Base-by-base conservation (phyloP, 2,888 invertebrate genomes). In the Mythimna loreyi region DNA sequence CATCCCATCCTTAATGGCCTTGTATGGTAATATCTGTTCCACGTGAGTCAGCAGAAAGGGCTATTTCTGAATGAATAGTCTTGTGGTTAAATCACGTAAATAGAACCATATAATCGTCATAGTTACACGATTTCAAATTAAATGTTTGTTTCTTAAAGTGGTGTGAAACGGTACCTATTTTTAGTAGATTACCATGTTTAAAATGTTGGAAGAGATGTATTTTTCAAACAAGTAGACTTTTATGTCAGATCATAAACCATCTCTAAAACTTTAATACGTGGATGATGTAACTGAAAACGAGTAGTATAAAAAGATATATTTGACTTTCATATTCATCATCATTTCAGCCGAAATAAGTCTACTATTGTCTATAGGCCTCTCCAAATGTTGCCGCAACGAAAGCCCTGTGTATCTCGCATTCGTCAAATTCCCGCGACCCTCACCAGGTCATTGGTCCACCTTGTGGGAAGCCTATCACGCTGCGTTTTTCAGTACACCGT, bases 11-110 rank as follows among this genome's bases (percentile, higher is more conserved):
- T 71, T 85, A 82, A 85, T 84, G 74, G 67, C 84, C 84, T 81
- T 84, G 81, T 85, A 86, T 82, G 86, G 84, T 72, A 60, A 83
- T 86, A 86, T 86, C 69, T 75, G 83, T 58, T 69, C 65, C 50
- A 72, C 76, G 75, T 81, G 80, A 80, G 61, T 80, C 79, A 78
- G 60, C 62, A 52, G 53, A 67, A 77, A 67, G 67, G 57, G 67
- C 64, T 80, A 82, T 76, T 75, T 62, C 30, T 80, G 69, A 84
- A 74, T 73, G 56, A 71, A 66, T 67, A 75, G 73, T 25, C 4
- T 74, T 84, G 79, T 45, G 79, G 80, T 82, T 79, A 53, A 67
- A 62, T 68, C 40, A 52, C 65, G 62, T 52, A 70, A 62, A 61
- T 60, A 60, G n/a, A 66, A 25, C 33, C 25, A 30, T 67, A 30